These are phyloP conservation scores for Sitobion miscanthi DNA, from an alignment of 1,140 invertebrate genomes.

Conservation along the genomic window DNA sequence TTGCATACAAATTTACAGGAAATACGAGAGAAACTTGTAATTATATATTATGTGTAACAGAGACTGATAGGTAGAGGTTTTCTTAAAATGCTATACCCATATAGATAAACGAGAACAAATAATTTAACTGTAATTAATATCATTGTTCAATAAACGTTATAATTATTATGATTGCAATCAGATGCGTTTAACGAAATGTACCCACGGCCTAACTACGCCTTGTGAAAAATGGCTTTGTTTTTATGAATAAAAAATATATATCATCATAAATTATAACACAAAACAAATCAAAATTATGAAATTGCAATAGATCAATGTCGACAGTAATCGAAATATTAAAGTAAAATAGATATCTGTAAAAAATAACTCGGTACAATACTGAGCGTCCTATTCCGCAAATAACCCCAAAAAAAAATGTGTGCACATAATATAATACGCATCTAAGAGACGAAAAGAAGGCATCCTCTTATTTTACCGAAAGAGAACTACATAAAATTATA, in stretches of 20 bases:
- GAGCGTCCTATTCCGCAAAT: neutral
- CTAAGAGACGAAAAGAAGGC: neutral
- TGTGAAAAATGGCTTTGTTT: neutral
- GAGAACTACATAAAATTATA: neutral
- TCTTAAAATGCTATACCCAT: neutral
- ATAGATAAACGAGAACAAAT: neutral
- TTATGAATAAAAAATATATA: neutral
- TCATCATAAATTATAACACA: neutral
- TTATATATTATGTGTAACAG: neutral
- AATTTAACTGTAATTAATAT: neutral
- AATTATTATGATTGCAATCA: neutral
- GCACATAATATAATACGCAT: neutral
- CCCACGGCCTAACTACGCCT: neutral
- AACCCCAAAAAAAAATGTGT: neutral
- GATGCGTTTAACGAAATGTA: neutral
- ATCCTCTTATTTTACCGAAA: neutral
- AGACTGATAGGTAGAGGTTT: neutral
- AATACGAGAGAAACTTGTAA: neutral
- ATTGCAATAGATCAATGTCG: neutral
- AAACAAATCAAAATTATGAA: neutral
- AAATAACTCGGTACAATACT: neutral
- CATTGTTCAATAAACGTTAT: neutral
- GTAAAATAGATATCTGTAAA: neutral
- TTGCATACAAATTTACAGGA: neutral
- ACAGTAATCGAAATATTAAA: neutral